These are phyloP conservation scores for Neomorphus geoffroyi DNA, from an alignment of 2,797 vertebrate species.

Conservation along the genomic window DNA sequence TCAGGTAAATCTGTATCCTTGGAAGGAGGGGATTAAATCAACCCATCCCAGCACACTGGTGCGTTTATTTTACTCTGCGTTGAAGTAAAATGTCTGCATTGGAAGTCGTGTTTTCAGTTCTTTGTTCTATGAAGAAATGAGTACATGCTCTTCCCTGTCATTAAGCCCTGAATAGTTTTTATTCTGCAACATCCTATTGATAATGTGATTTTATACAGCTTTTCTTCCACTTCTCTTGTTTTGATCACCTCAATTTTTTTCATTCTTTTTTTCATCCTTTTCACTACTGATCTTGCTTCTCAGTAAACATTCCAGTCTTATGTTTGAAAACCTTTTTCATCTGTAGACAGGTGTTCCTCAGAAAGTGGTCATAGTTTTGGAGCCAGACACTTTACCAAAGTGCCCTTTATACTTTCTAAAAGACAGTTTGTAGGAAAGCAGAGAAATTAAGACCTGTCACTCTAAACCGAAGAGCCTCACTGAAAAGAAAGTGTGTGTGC, in stretches of 20 bases:
- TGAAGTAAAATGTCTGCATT: neutral
- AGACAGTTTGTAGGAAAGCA: neutral
- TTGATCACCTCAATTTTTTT: neutral
- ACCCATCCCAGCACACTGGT: neutral
- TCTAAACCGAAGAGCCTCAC: neutral
- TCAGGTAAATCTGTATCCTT: neutral
- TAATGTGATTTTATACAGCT: neutral
- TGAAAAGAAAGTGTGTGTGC: neutral
- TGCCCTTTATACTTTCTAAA: neutral
- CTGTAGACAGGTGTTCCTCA: neutral
- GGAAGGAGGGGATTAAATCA: neutral
- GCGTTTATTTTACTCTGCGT: neutral
- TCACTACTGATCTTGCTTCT: neutral
- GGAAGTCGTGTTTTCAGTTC: neutral
- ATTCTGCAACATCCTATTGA: neutral
- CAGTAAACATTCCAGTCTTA: neutral
- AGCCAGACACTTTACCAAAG: neutral
- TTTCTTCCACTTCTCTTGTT: neutral
- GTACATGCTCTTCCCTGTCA: fast-evolving
- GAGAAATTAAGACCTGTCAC: neutral
- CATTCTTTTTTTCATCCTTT: neutral
- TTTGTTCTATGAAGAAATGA: neutral
- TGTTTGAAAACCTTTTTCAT: neutral
- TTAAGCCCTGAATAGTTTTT: neutral
- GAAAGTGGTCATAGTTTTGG: neutral